Percentiles rank a stretch among this genome's conserved stretches.
Conservation (phyloP, 1,140 invertebrate species). For the Zeugodacus cucurbitae region DNA sequence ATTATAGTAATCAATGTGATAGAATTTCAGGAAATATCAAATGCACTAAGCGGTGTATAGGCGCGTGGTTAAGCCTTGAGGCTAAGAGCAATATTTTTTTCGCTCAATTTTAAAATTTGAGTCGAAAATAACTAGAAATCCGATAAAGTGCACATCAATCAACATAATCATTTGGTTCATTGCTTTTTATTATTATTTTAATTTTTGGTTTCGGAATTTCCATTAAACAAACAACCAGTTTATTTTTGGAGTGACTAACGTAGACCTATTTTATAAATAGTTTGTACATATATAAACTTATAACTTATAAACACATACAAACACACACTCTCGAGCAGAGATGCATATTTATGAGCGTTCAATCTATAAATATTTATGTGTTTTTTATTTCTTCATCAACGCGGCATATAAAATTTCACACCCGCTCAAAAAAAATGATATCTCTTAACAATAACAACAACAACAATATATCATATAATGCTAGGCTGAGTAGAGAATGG, state of each 20-base stretch:
- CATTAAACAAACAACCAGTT: not conserved
- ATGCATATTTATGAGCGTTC: not conserved
- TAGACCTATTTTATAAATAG: not conserved
- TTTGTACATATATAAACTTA: not conserved
- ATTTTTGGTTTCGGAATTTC: not conserved
- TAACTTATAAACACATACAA: not conserved
- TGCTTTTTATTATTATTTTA: not conserved
- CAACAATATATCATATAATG: not conserved
- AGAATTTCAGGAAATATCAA: no score
- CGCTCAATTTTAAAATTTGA: not conserved
- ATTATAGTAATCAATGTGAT: not conserved
- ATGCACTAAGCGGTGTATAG: not conserved
- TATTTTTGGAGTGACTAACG: not conserved
- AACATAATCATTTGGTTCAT: not conserved
- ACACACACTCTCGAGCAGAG: no score
- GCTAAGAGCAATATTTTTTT: not conserved
- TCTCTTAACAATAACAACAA: not conserved
- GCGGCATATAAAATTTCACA: not conserved
- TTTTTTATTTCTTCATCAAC: constrained; percentile 29
- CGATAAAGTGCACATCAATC: not conserved
- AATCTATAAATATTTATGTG: constrained; percentile 22
- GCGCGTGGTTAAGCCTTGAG: not conserved
- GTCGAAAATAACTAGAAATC: not conserved
- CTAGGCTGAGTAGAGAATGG: not conserved
- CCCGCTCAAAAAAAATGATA: not conserved